These are phyloP conservation scores for Pterois miles DNA, from an alignment of 2,797 vertebrate genomes.

Conservation along the genomic window DNA sequence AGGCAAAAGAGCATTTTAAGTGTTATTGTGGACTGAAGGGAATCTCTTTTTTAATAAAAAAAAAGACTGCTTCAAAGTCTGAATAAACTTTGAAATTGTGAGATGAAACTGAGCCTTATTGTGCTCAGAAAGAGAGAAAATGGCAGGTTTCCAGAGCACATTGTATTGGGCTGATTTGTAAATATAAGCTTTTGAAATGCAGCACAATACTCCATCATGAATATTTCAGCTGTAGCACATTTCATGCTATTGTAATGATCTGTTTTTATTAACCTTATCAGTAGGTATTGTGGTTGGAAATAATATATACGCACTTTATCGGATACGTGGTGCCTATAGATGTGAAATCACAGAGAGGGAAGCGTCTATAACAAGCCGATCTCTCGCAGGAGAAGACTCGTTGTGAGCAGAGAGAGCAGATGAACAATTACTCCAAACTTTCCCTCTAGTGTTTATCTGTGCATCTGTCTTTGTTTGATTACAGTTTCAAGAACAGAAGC, in stretches of 20 bases:
- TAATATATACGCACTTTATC: background rate
- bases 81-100: constrained; percentile 84
- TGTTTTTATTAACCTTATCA: constrained; percentile 76
- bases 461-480: constrained; percentile 79
- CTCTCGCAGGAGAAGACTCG: constrained; percentile 3
- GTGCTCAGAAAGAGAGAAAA: constrained; percentile 76
- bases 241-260: constrained; percentile 58
- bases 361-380: constrained; percentile 7
- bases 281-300: constrained; percentile 58
- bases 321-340: constrained; percentile 43
- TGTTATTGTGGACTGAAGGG: constrained; percentile 77
- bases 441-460: constrained; percentile 66
- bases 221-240: constrained; percentile 63
- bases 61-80: constrained; percentile 78
- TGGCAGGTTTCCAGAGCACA: constrained; percentile 62
- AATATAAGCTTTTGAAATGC: constrained; percentile 78
- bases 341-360: constrained; percentile 27
- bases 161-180: constrained; percentile 81
- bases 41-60: constrained; percentile 46
- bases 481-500: constrained; percentile 64
- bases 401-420: constrained; percentile 26
- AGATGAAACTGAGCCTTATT: constrained; percentile 75
- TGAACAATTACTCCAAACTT: constrained; percentile 69
- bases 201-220: constrained; percentile 69
- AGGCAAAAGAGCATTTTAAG: constrained; percentile 80